A percentile compares a stretch with the other conserved stretches of the same genome.
phyloP scores from a whole-genome alignment of 2,888 invertebrate species.

The Epicampocera succincta region DNA sequence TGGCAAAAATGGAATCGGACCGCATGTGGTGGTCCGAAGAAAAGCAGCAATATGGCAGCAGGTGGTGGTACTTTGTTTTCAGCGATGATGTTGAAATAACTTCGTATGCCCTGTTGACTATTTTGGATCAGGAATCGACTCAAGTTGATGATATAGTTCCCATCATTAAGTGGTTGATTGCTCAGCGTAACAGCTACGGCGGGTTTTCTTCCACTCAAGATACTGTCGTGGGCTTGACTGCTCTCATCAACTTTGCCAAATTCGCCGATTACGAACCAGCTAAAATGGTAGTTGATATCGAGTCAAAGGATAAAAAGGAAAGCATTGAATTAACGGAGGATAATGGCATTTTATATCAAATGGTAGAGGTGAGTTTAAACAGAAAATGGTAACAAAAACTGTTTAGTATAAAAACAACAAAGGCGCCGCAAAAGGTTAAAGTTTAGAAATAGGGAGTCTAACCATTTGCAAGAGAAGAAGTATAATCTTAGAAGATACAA shows the following conservation, averaged over 20 bases:
- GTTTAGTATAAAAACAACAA: no score
- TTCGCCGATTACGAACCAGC: slow-evolving; percentile 82
- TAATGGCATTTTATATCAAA: slow-evolving; percentile 91
- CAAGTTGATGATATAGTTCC: slow-evolving; percentile 79
- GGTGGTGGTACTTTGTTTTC: slow-evolving; percentile 81
- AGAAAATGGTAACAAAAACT: no score
- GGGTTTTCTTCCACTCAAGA: slow-evolving; percentile 90
- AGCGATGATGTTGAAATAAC: slow-evolving; percentile 78
- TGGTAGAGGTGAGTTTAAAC: slow-evolving; percentile 84
- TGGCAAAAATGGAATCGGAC: slow-evolving; percentile 84
- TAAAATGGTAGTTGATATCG: slow-evolving; percentile 84
- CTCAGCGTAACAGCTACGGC: slow-evolving; percentile 86
- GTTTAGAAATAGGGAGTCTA: no score
- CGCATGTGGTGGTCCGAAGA: slow-evolving; percentile 90
- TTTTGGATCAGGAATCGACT: slow-evolving; percentile 72
- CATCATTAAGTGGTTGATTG: slow-evolving; percentile 88
- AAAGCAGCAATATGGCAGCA: slow-evolving; percentile 70
- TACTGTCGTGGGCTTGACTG: slow-evolving; percentile 88
- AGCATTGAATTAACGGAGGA: slow-evolving; percentile 87
- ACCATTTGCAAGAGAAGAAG: no score
- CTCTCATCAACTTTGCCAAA: slow-evolving; percentile 83
- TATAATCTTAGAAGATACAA: no score
- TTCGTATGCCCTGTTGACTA: slow-evolving; percentile 77
- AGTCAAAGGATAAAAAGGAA: slow-evolving; percentile 80
- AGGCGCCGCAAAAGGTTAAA: no score